Conservation (phyloP, 2,888 invertebrate species). For the Eremobia ochroleuca region DNA sequence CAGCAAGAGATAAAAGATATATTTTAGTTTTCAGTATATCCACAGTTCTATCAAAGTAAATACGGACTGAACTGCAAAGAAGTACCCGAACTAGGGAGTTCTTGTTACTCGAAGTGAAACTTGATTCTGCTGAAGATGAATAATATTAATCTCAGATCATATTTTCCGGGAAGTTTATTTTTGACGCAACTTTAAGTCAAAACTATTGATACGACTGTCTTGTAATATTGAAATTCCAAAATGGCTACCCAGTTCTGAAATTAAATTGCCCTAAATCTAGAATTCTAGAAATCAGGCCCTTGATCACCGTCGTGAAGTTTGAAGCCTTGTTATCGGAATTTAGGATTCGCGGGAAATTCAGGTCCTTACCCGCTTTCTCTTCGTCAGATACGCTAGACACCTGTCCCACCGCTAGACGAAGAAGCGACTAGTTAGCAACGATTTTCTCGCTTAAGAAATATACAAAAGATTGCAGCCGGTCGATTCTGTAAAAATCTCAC, state of each 20-base stretch:
- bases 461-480: too few relatives aligned
- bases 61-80: slow-evolving; percentile 26
- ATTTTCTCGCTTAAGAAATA: neutral
- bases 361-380: neutral
- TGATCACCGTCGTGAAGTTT: neutral
- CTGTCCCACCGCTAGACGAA: neutral
- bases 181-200: neutral
- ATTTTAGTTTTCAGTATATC: neutral
- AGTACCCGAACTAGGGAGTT: slow-evolving; percentile 2
- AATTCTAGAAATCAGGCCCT: neutral
- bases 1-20: slow-evolving; percentile 5
- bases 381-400: neutral
- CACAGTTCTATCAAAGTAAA: slow-evolving; percentile 23
- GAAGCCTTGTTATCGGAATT: neutral
- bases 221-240: neutral
- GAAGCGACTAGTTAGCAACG: neutral
- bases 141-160: slow-evolving; percentile 11
- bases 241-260: neutral
- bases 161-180: neutral
- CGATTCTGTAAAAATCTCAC: too few relatives aligned
- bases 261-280: neutral
- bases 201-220: slow-evolving; percentile 5
- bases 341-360: neutral
- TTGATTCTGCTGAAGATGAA: slow-evolving; percentile 3
- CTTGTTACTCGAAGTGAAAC: slow-evolving; percentile 14